Evolutionary conservation across 2,113 vertebrate genomes (phyloP), one percentile per base, ranked within the genome.

Genomic region (Mellivora capensis): DNA sequence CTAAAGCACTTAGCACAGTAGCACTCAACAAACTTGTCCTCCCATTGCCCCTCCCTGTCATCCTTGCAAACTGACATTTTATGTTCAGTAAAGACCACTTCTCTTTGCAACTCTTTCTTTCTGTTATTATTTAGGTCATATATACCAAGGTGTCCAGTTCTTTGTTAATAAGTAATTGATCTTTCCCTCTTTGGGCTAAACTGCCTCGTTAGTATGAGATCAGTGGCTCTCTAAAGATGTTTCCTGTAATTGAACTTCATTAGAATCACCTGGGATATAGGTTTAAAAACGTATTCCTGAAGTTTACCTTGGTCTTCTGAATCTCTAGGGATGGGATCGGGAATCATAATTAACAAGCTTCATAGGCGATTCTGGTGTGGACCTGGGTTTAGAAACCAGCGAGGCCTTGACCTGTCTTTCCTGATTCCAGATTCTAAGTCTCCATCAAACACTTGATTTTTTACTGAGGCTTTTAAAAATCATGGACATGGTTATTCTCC

Each of bases 161-260:
- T 64, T 91, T 88, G 29, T 74, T 76, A 62, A n/a, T 89, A 88
- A 86, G 2, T 37, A 87, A 72, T 10, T 90, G 39, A 64, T 17
- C 21, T 79, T 93, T 94, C 37, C 39, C 42, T 44, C 34, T 80
- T 92, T 77, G 54, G 61, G 27, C 14, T 95, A 57, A 92, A 12
- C 80, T 94, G 18, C 34, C 59, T 72, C 29, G 1, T 37, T 91
- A 76, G 12, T 91, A 59, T 29, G 87, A 87, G 83, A 72, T 89
- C 17, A 42, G 42, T 14, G 18, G 23, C 54, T 69, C 31, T 89
- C 27, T 44, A 59, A 49, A 62, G 3, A 7, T 79, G 21, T 6
- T 81, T 18, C 88, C 20, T 74, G 77, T 52, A 44, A 7, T 72
- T 74, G 42, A 69, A 59, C 13, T 86, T 79, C 37, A 2, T 84